Evolutionary conservation across 2,888 invertebrate genomes (phyloP), one percentile per base, ranked within the genome.

Genomic region (Aphidius colemani): DNA sequence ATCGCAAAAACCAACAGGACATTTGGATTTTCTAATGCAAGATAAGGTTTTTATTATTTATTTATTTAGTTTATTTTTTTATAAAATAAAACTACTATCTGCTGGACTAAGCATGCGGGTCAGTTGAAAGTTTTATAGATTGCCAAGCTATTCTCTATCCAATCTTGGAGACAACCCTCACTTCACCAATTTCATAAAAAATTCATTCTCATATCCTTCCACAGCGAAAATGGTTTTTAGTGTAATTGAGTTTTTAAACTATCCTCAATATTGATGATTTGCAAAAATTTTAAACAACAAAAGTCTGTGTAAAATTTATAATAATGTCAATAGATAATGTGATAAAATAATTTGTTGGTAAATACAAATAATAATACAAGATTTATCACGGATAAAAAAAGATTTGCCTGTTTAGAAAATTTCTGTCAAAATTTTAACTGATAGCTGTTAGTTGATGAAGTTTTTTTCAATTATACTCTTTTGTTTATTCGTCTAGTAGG

Each of bases 201-300:
- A 70, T 70, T 69, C 68, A 70, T 43, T 44, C 63, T 51, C 66
- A 65, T 67, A 69, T 69, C 62, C 65, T 66, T 65, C 50, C 61
- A 59, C 58, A 56, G 60, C 67, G 53, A 61, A 65, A 66, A 61
- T 59, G 60, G 53, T 55, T 58, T 58, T 48, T 61, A 61, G 65
- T 68, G 69, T 70, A 70, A 70, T 70, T 70, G 70, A 69, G 69
- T 70, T 70, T 69, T 68, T 61, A 68, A 68, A 70, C 69, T 69
- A 68, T n/a, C n/a, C n/a, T n/a, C 69, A 55, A 67, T 69, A 70
- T 70, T 68, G 66, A 70, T 68, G 66, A 30, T 5, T 4, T 30
- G 5, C 30, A 30, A 30, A 66, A 64, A 65, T 66, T 62, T 56
- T 58, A 65, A 61, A 53, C 53, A 46, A 10, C 41, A 40, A 59